Percentiles rank a stretch among this genome's conserved stretches.
phyloP scores from a whole-genome alignment of 2,797 vertebrate genomes.

The Mormyrops boulengeri region DNA sequence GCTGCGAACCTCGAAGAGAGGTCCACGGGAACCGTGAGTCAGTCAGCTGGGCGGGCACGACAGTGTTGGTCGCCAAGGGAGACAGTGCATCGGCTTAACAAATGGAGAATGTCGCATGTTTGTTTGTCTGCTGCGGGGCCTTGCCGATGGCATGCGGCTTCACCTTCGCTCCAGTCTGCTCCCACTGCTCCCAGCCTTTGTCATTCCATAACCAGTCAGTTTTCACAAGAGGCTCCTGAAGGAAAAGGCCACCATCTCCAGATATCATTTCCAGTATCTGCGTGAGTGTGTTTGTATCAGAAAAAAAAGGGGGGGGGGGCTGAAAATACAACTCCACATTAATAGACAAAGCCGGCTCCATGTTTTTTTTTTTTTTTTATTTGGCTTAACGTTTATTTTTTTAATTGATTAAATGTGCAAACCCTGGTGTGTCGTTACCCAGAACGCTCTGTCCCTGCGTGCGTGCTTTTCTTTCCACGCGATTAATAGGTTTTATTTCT shows the following conservation, averaged over 20 bases:
- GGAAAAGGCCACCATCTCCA: neutral
- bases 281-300: neutral
- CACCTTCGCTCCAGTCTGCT: constrained; percentile 8
- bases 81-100: constrained; percentile 6
- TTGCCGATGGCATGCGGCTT: constrained; percentile 26
- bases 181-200: constrained; percentile 1
- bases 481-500: constrained; percentile 7
- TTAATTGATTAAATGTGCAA: neutral
- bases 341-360: too few relatives aligned
- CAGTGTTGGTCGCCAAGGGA: constrained; percentile 22
- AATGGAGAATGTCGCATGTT: neutral
- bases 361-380: neutral
- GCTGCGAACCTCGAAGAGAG: constrained; percentile 34
- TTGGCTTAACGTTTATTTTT: neutral
- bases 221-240: neutral
- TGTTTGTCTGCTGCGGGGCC: constrained; percentile 27
- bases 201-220: neutral
- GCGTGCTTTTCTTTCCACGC: neutral
- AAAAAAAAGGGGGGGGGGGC: neutral
- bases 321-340: too few relatives aligned
- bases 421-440: neutral
- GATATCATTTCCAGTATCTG: too few relatives aligned
- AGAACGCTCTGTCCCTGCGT: neutral
- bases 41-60: constrained; percentile 28
- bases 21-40: constrained; percentile 39